These are phyloP conservation scores for Phataginus tetradactyla DNA, from an alignment of 2,797 vertebrate genomes.

Conservation along the genomic window DNA sequence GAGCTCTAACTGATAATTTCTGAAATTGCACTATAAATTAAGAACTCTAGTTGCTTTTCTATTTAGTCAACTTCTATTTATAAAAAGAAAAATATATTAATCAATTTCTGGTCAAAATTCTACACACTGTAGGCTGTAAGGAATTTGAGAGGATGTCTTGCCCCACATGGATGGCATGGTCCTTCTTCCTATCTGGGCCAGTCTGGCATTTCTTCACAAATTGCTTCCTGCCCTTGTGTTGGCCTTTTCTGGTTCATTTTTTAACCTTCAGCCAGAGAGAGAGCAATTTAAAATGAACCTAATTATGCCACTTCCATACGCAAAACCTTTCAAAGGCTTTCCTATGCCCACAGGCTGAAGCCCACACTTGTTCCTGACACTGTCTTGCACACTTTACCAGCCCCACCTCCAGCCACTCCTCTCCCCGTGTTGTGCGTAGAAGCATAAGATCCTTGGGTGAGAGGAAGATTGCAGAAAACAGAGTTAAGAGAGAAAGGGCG, in stretches of 20 bases:
- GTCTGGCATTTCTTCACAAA: background rate
- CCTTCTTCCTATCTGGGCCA: background rate
- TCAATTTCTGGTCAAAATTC: background rate
- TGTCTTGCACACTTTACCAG: background rate
- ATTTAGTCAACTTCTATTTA: background rate
- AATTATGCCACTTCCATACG: slow-evolving; percentile 54
- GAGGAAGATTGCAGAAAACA: background rate
- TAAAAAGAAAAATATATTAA: background rate
- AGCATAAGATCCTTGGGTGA: too few species aligned
- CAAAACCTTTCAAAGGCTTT: background rate
- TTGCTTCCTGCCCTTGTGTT: background rate
- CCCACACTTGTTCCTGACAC: background rate
- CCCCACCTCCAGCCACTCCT: too few species aligned
- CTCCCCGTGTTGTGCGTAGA: background rate
- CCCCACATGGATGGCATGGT: fast-evolving
- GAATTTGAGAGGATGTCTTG: background rate
- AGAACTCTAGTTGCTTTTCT: background rate
- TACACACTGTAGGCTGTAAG: fast-evolving
- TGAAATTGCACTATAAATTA: background rate
- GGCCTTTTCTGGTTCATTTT: background rate
- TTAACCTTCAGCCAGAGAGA: background rate
- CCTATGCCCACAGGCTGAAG: background rate
- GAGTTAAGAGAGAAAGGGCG: background rate
- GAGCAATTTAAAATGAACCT: background rate
- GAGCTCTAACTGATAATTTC: background rate